These are phyloP conservation scores for Dasyurus viverrinus DNA, from an alignment of 2,113 vertebrate species.

Conservation along the genomic window DNA sequence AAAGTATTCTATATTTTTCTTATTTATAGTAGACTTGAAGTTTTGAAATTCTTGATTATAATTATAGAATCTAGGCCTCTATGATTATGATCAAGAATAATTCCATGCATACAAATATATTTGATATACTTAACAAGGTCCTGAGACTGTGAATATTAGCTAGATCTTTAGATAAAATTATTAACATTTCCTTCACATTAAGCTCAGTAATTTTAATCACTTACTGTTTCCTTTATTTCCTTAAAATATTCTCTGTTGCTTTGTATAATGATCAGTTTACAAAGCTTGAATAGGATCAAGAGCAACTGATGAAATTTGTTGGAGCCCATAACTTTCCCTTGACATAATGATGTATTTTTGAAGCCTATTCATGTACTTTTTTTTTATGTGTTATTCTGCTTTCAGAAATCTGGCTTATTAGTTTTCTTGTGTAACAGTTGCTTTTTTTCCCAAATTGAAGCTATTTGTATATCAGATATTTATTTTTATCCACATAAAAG, in stretches of 20 bases:
- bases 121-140: slow-evolving; percentile 30
- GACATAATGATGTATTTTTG: not conserved
- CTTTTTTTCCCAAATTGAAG: slow-evolving; percentile 4
- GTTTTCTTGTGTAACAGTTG: slow-evolving; percentile 53
- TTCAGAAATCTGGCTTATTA: slow-evolving; percentile 24
- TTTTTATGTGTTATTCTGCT: not conserved
- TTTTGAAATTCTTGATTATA: not conserved
- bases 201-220: slow-evolving; percentile 22
- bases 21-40: not conserved
- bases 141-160: not conserved
- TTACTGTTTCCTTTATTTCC: slow-evolving; percentile 51
- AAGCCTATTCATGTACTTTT: not conserved
- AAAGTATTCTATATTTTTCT: slow-evolving; percentile 10
- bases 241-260: slow-evolving; percentile 17
- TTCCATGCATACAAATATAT: not conserved
- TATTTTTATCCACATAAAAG: slow-evolving; percentile 62
- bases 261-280: slow-evolving; percentile 24
- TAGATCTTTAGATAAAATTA: slow-evolving; percentile 24
- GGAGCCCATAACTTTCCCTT: not conserved
- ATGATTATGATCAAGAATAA: not conserved
- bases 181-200: slow-evolving; percentile 38
- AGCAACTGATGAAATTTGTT: slow-evolving; percentile 11
- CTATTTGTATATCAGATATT: slow-evolving; percentile 45
- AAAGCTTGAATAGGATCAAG: slow-evolving; percentile 17
- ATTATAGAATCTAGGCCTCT: not conserved